Conservation (phyloP, 1,140 invertebrate species). For the Adoxophyes honmai region DNA sequence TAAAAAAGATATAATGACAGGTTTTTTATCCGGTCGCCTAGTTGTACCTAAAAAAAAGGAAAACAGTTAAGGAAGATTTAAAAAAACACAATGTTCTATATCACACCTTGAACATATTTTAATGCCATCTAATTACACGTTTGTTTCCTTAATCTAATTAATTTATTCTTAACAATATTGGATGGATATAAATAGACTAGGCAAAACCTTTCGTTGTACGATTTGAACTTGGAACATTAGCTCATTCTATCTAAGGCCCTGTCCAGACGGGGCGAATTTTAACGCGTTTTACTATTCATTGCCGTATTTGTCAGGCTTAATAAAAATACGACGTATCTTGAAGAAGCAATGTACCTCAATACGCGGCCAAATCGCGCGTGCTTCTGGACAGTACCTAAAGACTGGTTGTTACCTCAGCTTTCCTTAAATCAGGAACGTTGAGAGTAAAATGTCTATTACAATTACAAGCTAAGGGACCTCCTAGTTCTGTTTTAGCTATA, state of each 20-base stretch:
- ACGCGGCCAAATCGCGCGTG: no score
- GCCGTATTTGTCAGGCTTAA: no score
- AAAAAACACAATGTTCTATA: constrained; percentile 19
- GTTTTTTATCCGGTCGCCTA: no score
- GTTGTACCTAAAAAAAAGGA: no score
- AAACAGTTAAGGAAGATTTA: no score
- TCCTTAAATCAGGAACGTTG: constrained; percentile 60
- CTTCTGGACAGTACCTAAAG: no score
- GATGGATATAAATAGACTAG: constrained; percentile 54
- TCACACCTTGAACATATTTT: neutral
- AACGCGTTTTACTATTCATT: no score
- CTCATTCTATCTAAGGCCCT: no score
- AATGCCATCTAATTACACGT: constrained; percentile 10
- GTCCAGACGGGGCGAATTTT: no score
- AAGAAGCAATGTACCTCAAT: no score
- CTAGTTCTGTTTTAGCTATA: constrained; percentile 55
- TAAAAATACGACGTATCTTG: no score
- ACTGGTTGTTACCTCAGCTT: constrained; percentile 61
- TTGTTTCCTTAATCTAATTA: constrained; percentile 19
- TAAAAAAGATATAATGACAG: no score
- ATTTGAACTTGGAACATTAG: constrained; percentile 16
- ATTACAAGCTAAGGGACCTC: constrained; percentile 53
- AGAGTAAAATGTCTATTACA: constrained; percentile 70
- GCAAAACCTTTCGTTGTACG: constrained; percentile 51
- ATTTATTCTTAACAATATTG: constrained; percentile 19